phyloP scores from a whole-genome alignment of 2,113 vertebrate species.

The Cygnus buccinator region DNA sequence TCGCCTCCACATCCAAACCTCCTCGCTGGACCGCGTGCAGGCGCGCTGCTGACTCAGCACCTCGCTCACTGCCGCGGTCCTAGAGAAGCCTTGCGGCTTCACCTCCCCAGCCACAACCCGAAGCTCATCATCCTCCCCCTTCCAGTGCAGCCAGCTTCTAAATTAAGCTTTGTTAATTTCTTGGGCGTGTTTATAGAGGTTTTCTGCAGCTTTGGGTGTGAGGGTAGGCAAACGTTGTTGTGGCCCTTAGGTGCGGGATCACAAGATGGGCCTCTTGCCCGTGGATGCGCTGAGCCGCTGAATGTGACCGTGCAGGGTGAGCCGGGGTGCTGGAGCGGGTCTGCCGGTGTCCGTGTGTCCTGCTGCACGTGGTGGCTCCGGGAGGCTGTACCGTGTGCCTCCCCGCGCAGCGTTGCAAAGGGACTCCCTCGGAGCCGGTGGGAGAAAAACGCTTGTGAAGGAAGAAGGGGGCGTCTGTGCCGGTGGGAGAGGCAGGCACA shows the following conservation, averaged over 20 bases:
- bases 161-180: not conserved
- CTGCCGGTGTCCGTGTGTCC: no score
- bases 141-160: not conserved
- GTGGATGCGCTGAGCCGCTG: fast-evolving
- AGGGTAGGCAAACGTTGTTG: not conserved
- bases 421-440: not conserved
- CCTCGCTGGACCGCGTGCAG: not conserved
- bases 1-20: not conserved
- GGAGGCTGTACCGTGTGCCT: no score
- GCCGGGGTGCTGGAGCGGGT: not conserved
- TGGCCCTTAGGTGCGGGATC: not conserved
- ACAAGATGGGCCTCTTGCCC: not conserved
- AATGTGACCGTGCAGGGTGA: not conserved
- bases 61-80: not conserved
- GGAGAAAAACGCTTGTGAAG: not conserved
- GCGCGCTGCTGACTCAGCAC: fast-evolving
- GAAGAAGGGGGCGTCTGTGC: not conserved
- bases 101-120: not conserved
- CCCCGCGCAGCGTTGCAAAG: not conserved
- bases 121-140: not conserved
- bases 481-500: not conserved
- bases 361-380: not conserved
- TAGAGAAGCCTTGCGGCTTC: not conserved
- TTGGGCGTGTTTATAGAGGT: not conserved
- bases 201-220: not conserved